Evolutionary conservation across 2,888 invertebrate species (phyloP).

Genomic region (Rhyacophila evoluta): DNA sequence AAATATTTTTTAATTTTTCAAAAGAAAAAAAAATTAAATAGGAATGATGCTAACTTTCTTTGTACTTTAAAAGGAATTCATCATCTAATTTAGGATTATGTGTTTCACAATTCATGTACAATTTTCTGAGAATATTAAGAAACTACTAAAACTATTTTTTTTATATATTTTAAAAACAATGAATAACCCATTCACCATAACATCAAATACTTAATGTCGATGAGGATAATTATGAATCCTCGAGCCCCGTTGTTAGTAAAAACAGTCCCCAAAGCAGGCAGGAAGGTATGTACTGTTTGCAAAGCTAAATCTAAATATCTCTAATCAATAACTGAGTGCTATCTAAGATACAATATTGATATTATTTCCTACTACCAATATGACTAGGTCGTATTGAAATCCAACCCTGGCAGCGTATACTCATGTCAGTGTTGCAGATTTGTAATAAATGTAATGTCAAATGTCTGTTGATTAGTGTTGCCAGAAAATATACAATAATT

Average conservation of each 20-base stretch:
- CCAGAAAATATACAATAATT: conserved; percentile 33
- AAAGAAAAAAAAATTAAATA: no score
- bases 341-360: conserved; percentile 7
- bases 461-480: conserved; percentile 41
- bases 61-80: no score
- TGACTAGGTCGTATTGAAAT: background rate
- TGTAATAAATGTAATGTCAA: background rate
- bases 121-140: no score
- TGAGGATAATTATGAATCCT: conserved; percentile 37
- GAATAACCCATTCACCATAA: conserved; percentile 49
- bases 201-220: background rate
- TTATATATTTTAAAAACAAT: no score
- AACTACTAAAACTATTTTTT: no score
- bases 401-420: background rate
- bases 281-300: conserved; percentile 67
- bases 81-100: no score
- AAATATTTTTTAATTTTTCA: no score
- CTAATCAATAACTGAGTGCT: conserved; percentile 27
- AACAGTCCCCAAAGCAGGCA: conserved; percentile 65
- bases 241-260: conserved; percentile 48
- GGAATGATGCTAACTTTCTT: no score
- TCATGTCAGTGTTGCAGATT: conserved; percentile 6
- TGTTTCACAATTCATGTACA: no score
- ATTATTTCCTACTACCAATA: background rate
- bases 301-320: conserved; percentile 67